A percentile compares a stretch with the other conserved stretches of the same genome.
These are phyloP conservation scores for Probaryconus sp. DNA, from an alignment of 1,140 invertebrate species.

Conservation along the genomic window DNA sequence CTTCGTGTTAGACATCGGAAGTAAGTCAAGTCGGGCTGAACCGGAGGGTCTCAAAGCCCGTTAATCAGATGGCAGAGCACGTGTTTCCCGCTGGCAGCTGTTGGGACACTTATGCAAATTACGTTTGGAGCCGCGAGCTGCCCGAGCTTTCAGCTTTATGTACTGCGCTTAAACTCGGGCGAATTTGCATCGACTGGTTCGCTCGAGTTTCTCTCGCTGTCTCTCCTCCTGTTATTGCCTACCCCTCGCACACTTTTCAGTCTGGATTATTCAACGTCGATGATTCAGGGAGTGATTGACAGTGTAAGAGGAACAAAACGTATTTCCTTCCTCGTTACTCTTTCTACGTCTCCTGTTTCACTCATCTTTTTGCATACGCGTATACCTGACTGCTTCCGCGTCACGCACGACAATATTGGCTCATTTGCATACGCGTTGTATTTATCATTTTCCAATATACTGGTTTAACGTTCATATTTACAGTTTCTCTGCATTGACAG, in stretches of 20 bases:
- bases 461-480: no score
- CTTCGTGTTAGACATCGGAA: background rate
- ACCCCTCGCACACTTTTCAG: constrained; percentile 56
- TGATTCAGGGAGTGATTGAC: constrained; percentile 60
- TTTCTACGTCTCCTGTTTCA: constrained; percentile 23
- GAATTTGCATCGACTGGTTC: constrained; percentile 74
- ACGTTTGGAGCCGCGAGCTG: constrained; percentile 62
- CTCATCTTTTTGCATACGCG: constrained; percentile 17
- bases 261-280: constrained; percentile 53
- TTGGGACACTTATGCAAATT: constrained; percentile 77
- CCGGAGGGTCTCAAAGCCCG: constrained; percentile 58
- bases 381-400: constrained; percentile 59
- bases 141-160: constrained; percentile 74
- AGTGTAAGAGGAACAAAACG: constrained; percentile 52
- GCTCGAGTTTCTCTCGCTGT: constrained; percentile 55
- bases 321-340: constrained; percentile 11
- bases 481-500: no score
- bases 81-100: constrained; percentile 73
- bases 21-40: constrained; percentile 2
- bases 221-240: constrained; percentile 35
- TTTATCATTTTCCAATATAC: constrained; percentile 43
- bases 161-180: constrained; percentile 66
- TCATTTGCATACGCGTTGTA: constrained; percentile 72
- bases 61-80: constrained; percentile 73
- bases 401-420: constrained; percentile 71